Evolutionary conservation across 2,888 invertebrate genomes (phyloP).

Genomic region (Nomada ruficornis): DNA sequence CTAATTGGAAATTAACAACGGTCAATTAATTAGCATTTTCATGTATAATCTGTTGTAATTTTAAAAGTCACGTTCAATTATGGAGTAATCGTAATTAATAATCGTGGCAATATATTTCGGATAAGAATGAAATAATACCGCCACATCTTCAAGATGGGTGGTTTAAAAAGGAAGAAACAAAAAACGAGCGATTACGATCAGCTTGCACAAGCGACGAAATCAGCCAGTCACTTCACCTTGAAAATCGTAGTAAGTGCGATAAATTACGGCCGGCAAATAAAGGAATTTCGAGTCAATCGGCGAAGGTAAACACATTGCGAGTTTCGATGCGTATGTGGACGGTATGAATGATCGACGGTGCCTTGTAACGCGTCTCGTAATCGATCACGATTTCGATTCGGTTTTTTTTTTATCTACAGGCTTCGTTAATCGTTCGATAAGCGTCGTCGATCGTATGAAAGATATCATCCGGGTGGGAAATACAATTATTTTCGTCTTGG

Average conservation of each 20-base stretch:
- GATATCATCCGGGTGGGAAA: neutral
- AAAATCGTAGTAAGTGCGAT: constrained; percentile 51
- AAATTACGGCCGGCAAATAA: constrained; percentile 47
- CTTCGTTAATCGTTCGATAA: constrained; percentile 38
- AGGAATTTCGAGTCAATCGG: constrained; percentile 36
- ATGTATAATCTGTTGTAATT: no score
- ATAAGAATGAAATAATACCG: no score
- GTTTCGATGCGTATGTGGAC: neutral
- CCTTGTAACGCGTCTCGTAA: constrained; percentile 20
- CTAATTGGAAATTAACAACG: no score
- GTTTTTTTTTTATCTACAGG: constrained; percentile 19
- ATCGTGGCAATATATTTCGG: no score
- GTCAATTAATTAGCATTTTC: no score
- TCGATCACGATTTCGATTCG: constrained; percentile 51
- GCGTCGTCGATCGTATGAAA: neutral
- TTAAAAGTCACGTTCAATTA: no score
- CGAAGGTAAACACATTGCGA: constrained; percentile 38
- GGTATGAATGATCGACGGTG: constrained; percentile 11
- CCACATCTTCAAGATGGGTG: no score
- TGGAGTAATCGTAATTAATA: no score
- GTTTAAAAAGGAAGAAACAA: no score
- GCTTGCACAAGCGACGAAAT: constrained; percentile 63
- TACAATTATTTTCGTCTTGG: constrained; percentile 35
- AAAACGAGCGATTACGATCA: neutral
- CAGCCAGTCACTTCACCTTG: constrained; percentile 61